Evolutionary conservation across 2,113 vertebrate genomes (phyloP), one percentile per base, ranked within the genome.

Genomic region (Toxotes jaculatrix): DNA sequence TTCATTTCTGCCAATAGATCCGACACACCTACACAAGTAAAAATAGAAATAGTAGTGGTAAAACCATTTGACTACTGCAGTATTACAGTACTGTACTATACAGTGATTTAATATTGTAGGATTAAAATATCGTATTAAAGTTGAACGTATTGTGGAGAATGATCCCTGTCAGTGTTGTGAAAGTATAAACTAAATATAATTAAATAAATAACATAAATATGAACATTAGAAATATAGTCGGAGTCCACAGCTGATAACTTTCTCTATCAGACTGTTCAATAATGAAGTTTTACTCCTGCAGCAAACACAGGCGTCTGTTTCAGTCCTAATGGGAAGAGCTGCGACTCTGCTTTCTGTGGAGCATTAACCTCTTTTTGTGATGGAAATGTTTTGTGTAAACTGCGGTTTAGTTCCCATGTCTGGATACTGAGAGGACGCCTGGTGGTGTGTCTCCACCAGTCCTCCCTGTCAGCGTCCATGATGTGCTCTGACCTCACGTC

Each of bases 371-470:
- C 68, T 84, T 82, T 84, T 82, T 84, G 43, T 90, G 19, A 86
- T 82, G 86, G 61, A 81, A 86, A 83, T 91, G 74, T 61, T 84
- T 76, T 34, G 69, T 76, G 43, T 65, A 79, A 72, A 61, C 63
- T 66, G 31, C 8, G 66, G 38, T 64, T 70, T 62, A 38, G 63
- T 80, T 62, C 63, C 63, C 72, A 76, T 72, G 62, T 78, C 51
- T 23, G 51, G 51, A 51, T 21, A 17, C 49, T 4, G 51, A 34
- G 45, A 62, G 14, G 32, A 40, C 61, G 27, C 27, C 27, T 27
- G 27, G 27, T 27, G 64, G 43, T 53, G 56, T 49, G 70, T 31
- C 23, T 32, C 56, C 56, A 16, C 12, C 56, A 31, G 49, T 51
- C 11, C 5, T 59, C 56, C 21, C 51, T 51, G 49, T 21, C 3